Base-by-base conservation (phyloP, 1,140 invertebrate genomes). In the Danaus melanippus region DNA sequence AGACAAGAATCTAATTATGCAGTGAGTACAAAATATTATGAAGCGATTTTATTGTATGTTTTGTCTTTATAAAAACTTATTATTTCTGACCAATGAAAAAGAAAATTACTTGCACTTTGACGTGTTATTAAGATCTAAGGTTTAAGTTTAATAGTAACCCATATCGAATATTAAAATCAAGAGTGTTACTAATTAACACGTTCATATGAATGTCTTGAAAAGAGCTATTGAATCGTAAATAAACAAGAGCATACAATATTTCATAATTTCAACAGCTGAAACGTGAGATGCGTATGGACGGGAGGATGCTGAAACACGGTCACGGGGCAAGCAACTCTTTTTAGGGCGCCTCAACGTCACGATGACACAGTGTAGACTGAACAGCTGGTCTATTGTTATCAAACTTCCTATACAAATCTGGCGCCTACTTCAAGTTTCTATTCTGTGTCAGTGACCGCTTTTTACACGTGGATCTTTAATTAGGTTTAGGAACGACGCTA, bases 281-380 rank as follows among this genome's bases (percentile, higher is more conserved):
- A 46, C 12, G 10, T 11, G 45, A 46, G 21, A 2, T 32, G 21
- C 21, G 21, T 32, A 32, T 32, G 21, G 21, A 32, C 42, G 56
- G 52, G 43, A 48, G 50, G 50, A 53, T 40, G 44, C 49, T 60
- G 49, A 60, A 60, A 60, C 53, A 54, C 58, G 58, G 58, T 55
- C 47, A 55, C 43, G 46, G 53, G 51, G 53, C 58, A 60, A 60
- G 51, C 48, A 60, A 55, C 46, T 59, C 46, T 60, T 53, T 60
- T 60, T 60, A 55, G 58, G 58, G 48, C 58, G 42, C 42, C 47
- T 42, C 21, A 10, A 50, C 51, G 57, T 59, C 47, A 50, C 12
- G 41, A 32, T 32, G 21, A 32, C 21, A 32, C 21, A 32, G 21
- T 32, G 21, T 32, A 32, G 21, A 32, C 21, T 7, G 46, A 55